These are phyloP conservation scores for Cotesia typhae DNA, from an alignment of 1,140 invertebrate genomes.

Conservation along the genomic window DNA sequence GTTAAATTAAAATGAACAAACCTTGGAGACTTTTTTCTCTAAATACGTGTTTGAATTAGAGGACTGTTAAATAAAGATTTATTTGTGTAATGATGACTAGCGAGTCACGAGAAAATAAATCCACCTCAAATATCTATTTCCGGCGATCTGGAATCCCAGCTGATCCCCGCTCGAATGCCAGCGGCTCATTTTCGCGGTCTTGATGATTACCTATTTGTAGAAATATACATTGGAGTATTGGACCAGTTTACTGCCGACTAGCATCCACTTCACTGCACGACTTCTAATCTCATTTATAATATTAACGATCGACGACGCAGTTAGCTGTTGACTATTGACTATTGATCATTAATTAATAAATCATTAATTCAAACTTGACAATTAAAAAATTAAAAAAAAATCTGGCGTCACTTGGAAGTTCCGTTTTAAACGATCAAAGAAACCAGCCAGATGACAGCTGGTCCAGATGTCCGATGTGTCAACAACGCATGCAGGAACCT, in stretches of 20 bases:
- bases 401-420: constrained; percentile 10
- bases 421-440: not conserved
- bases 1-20: not conserved
- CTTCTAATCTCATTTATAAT: no score
- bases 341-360: no score
- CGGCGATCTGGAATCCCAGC: not conserved
- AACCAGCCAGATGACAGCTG: constrained; percentile 32
- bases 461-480: constrained; percentile 54
- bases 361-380: no score
- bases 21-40: not conserved
- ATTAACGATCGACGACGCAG: no score
- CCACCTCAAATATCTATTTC: constrained; percentile 11
- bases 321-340: no score
- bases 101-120: not conserved
- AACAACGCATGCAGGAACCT: constrained; percentile 56
- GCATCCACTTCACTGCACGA: no score
- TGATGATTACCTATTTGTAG: constrained; percentile 31
- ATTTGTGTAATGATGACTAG: no score
- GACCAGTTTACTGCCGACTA: not conserved
- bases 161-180: constrained; percentile 6
- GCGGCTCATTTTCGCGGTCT: not conserved
- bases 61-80: not conserved
- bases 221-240: not conserved
- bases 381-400: not conserved
- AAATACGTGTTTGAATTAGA: not conserved